phyloP scores from a whole-genome alignment of 2,888 invertebrate species.

The Temnothorax unifasciatus region DNA sequence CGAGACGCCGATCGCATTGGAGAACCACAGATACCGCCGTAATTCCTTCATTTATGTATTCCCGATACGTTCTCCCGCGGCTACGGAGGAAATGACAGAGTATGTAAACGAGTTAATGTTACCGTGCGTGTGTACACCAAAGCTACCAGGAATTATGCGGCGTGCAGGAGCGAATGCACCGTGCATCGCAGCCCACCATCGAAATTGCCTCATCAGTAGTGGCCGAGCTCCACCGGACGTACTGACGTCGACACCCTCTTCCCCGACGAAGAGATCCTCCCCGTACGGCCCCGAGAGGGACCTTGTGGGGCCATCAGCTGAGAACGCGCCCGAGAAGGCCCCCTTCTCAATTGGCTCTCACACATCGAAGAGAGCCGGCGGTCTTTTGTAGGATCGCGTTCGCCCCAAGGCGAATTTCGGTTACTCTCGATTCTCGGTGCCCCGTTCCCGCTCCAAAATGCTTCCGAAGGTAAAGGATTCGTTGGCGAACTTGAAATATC shows the following conservation, averaged over 20 bases:
- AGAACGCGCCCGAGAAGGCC: constrained; percentile 47
- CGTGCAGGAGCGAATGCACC: constrained; percentile 3
- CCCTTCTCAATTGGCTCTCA: constrained; percentile 32
- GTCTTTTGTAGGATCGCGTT: constrained; percentile 42
- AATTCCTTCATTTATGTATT: constrained; percentile 3
- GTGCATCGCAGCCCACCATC: background rate
- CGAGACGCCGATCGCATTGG: background rate
- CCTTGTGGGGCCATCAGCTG: constrained; percentile 57
- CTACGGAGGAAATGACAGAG: background rate
- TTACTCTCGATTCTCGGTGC: constrained; percentile 9
- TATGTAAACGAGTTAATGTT: constrained; percentile 23
- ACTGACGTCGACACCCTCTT: constrained; percentile 23
- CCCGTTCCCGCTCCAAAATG: constrained; percentile 28
- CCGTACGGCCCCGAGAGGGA: background rate
- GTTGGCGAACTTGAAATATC: constrained; percentile 38
- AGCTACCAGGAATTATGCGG: constrained; percentile 29
- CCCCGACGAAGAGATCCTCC: constrained; percentile 7
- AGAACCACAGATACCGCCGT: background rate
- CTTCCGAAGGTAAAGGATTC: constrained; percentile 43
- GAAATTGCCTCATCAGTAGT: constrained; percentile 24
- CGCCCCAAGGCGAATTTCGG: constrained; percentile 40
- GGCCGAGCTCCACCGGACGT: constrained; percentile 1
- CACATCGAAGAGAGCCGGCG: constrained; percentile 31
- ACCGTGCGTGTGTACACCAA: constrained; percentile 11
- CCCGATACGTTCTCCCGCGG: background rate